Conservation (phyloP, 1,140 invertebrate genomes). For the Diuraphis noxia region DNA sequence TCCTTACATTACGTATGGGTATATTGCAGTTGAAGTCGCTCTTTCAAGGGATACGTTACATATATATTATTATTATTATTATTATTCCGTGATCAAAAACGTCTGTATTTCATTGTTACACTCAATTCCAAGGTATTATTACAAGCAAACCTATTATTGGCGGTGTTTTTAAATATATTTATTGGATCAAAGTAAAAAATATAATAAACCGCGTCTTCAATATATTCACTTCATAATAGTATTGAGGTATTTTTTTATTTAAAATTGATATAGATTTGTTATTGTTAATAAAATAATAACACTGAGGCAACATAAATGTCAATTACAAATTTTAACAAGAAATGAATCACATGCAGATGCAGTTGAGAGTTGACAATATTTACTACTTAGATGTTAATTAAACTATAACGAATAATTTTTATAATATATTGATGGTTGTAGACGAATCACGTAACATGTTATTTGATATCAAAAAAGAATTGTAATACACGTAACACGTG, state of each 20-base stretch:
- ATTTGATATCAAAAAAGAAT: no score
- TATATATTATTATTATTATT: slow-evolving; percentile 42
- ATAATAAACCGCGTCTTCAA: not conserved
- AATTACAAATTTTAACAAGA: not conserved
- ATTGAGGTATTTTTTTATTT: not conserved
- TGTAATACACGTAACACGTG: no score
- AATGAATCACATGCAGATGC: not conserved
- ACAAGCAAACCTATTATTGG: slow-evolving; percentile 38
- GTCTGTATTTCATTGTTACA: slow-evolving; percentile 43
- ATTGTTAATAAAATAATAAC: not conserved
- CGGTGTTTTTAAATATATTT: slow-evolving; percentile 42
- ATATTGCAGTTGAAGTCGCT: not conserved
- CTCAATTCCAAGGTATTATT: slow-evolving; percentile 46
- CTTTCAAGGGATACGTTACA: slow-evolving; percentile 30
- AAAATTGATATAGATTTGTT: not conserved
- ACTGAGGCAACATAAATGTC: not conserved
- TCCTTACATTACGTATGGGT: slow-evolving; percentile 6
- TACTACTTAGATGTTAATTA: not conserved
- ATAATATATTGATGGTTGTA: no score
- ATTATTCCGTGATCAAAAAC: slow-evolving; percentile 45
- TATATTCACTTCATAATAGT: not conserved
- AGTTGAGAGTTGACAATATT: not conserved
- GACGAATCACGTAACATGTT: no score
- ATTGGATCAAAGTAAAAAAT: slow-evolving; percentile 51
- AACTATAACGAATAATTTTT: no score